These are phyloP conservation scores for Listronotus bonariensis DNA, from an alignment of 1,140 invertebrate genomes.

Conservation along the genomic window DNA sequence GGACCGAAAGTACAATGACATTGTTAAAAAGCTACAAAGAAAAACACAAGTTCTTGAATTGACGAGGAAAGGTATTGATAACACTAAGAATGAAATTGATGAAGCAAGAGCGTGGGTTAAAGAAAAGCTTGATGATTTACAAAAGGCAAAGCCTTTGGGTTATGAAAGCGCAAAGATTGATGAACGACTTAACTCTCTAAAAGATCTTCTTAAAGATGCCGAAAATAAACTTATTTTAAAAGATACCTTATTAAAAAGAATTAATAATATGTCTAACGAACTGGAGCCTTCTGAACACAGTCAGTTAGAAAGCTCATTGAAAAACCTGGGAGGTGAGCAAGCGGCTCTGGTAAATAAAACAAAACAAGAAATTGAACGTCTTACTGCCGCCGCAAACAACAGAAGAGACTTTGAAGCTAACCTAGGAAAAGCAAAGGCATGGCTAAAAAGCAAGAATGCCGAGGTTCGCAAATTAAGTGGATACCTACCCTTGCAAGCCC, in stretches of 20 bases:
- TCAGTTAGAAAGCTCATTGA: slow-evolving; percentile 70
- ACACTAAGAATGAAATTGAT: slow-evolving; percentile 73
- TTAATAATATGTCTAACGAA: slow-evolving; percentile 82
- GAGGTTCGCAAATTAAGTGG: slow-evolving; percentile 77
- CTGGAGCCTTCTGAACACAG: slow-evolving; percentile 79
- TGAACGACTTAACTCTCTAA: slow-evolving; percentile 70
- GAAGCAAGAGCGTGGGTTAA: slow-evolving; percentile 80
- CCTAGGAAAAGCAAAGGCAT: slow-evolving; percentile 75
- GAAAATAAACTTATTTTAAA: slow-evolving; percentile 82
- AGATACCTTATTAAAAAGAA: slow-evolving; percentile 79
- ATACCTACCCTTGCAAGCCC: slow-evolving; percentile 72
- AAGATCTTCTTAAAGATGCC: slow-evolving; percentile 78
- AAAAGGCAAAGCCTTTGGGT: slow-evolving; percentile 69
- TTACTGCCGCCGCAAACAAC: slow-evolving; percentile 67
- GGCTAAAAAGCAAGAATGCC: slow-evolving; percentile 76
- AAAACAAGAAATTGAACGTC: slow-evolving; percentile 72
- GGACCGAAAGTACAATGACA: slow-evolving; percentile 80
- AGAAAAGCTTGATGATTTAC: slow-evolving; percentile 71
- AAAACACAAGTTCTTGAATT: slow-evolving; percentile 81
- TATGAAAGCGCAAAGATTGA: slow-evolving; percentile 76
- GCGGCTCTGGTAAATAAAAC: slow-evolving; percentile 72
- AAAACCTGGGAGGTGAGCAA: slow-evolving; percentile 70
- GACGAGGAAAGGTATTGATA: slow-evolving; percentile 78
- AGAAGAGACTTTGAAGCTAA: slow-evolving; percentile 78
- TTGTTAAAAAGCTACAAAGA: slow-evolving; percentile 79